Conservation (phyloP, 2,113 vertebrate genomes). For the Marmota flaviventris region DNA sequence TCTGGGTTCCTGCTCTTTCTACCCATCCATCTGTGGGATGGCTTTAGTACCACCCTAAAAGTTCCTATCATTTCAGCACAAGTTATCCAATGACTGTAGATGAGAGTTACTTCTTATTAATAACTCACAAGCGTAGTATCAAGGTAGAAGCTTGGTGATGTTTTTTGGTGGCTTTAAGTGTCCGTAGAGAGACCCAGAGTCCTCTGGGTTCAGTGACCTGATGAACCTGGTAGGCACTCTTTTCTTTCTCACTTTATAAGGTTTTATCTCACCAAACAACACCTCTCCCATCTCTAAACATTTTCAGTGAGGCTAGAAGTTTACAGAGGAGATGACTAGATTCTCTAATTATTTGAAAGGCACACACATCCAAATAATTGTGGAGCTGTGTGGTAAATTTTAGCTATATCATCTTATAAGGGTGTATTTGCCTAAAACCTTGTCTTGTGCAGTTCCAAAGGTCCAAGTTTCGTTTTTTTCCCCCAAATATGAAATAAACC, state of each 20-base stretch:
- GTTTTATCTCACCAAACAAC: not conserved
- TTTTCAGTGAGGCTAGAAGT: not conserved
- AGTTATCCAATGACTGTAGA: not conserved
- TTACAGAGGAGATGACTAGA: not conserved
- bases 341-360: not conserved
- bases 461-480: not conserved
- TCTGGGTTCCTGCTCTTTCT: not conserved
- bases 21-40: not conserved
- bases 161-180: not conserved
- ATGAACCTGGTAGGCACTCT: not conserved
- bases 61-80: not conserved
- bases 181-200: not conserved
- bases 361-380: not conserved
- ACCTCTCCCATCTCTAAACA: not conserved
- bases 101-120: not conserved
- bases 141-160: not conserved
- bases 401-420: not conserved
- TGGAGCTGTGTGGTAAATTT: not conserved
- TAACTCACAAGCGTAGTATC: not conserved
- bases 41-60: not conserved
- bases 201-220: not conserved
- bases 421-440: not conserved
- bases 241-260: not conserved
- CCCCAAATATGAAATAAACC: not conserved
- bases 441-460: not conserved